phyloP scores from a whole-genome alignment of 2,113 vertebrate species.

The Tragelaphus scriptus region DNA sequence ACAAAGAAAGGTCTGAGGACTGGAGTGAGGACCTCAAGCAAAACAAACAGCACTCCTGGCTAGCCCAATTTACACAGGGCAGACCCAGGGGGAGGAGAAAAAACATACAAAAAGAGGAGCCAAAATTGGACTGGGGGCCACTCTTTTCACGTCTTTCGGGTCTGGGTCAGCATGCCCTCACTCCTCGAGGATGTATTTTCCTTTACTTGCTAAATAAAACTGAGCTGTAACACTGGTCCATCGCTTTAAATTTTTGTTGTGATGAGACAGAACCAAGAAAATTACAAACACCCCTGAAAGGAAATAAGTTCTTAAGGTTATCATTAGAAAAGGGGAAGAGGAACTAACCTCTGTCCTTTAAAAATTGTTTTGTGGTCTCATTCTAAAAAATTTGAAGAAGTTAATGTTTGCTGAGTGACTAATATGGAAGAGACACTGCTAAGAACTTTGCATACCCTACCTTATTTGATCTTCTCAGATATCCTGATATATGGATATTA shows the following conservation, averaged over 20 bases:
- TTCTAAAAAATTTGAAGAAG: not conserved
- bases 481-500: not conserved
- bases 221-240: not conserved
- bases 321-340: not conserved
- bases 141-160: not conserved
- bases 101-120: not conserved
- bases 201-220: not conserved
- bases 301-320: not conserved
- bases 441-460: not conserved
- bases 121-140: not conserved
- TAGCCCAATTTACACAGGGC: not conserved
- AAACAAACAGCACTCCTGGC: not conserved
- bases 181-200: not conserved
- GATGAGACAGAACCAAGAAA: not conserved
- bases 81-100: not conserved
- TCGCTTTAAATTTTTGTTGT: not conserved
- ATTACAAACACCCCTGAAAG: fast-evolving
- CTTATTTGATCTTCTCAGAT: not conserved
- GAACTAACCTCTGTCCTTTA: not conserved
- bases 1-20: not conserved
- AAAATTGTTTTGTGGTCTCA: not conserved
- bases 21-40: not conserved
- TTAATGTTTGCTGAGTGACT: not conserved
- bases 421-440: not conserved
- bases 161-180: not conserved